Evolutionary conservation across 2,113 vertebrate genomes (phyloP).

Genomic region (Ailurus styani): DNA sequence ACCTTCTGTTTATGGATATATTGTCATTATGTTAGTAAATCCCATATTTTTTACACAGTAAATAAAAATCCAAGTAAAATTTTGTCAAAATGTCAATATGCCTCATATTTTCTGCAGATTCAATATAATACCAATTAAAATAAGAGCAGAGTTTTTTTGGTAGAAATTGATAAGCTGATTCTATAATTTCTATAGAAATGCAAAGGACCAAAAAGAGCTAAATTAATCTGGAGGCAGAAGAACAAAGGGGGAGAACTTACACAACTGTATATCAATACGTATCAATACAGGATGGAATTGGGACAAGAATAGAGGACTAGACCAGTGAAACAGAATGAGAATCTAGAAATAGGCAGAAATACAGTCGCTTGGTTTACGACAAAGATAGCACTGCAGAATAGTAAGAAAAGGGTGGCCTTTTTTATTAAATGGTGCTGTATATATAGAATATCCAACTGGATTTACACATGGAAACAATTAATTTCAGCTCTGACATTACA

Average conservation of each 20-base stretch:
- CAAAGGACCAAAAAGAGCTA: neutral
- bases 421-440: neutral
- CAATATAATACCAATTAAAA: constrained; percentile 12
- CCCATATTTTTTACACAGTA: neutral
- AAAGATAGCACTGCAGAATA: neutral
- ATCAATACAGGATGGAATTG: neutral
- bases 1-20: neutral
- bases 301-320: neutral
- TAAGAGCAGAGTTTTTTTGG: neutral
- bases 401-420: neutral
- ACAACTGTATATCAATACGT: neutral
- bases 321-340: neutral
- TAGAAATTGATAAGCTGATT: neutral
- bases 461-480: neutral
- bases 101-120: neutral
- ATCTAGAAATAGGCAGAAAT: neutral
- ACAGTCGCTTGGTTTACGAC: neutral
- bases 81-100: neutral
- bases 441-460: neutral
- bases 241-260: neutral
- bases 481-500: neutral
- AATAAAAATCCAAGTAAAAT: neutral
- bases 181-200: neutral
- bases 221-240: neutral
- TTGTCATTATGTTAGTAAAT: neutral